Percentiles rank a stretch among this genome's conserved stretches.
These are phyloP conservation scores for Phocides pigmalion DNA, from an alignment of 1,140 invertebrate species.

Conservation along the genomic window DNA sequence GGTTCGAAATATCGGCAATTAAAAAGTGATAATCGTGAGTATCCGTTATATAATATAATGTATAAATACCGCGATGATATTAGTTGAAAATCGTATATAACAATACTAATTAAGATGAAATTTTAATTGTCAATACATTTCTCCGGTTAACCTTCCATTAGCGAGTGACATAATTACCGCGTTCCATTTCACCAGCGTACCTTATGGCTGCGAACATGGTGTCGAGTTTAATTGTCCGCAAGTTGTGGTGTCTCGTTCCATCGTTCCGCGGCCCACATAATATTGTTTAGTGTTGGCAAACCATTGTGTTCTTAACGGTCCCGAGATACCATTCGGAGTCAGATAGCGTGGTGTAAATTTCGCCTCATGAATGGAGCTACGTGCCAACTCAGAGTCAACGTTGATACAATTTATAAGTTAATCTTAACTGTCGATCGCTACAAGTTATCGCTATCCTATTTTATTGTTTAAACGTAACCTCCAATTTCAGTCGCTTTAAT, in stretches of 20 bases:
- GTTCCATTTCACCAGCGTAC: constrained; percentile 21
- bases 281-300: constrained; percentile 52
- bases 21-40: too few species aligned
- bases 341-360: constrained; percentile 32
- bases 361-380: constrained; percentile 29
- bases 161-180: constrained; percentile 21
- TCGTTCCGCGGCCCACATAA: constrained; percentile 57
- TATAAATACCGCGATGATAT: too few species aligned
- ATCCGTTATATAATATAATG: too few species aligned
- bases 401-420: constrained; percentile 35
- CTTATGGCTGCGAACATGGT: constrained; percentile 30
- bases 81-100: too few species aligned
- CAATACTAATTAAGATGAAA: too few species aligned
- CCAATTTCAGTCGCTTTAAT: constrained; percentile 20
- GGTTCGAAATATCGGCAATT: too few species aligned
- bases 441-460: constrained; percentile 30
- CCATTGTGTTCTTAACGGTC: constrained; percentile 66
- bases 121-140: background rate
- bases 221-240: constrained; percentile 60
- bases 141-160: background rate
- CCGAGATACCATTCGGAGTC: constrained; percentile 44
- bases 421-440: constrained; percentile 30
- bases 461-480: constrained; percentile 33
- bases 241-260: constrained; percentile 57
- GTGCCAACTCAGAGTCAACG: constrained; percentile 23